Evolutionary conservation across 30 jellyfish, hydroid and myxozoan genomes (phyloP), one percentile per base, ranked within the genome.

Genomic region (Turritopsis dohrnii): DNA sequence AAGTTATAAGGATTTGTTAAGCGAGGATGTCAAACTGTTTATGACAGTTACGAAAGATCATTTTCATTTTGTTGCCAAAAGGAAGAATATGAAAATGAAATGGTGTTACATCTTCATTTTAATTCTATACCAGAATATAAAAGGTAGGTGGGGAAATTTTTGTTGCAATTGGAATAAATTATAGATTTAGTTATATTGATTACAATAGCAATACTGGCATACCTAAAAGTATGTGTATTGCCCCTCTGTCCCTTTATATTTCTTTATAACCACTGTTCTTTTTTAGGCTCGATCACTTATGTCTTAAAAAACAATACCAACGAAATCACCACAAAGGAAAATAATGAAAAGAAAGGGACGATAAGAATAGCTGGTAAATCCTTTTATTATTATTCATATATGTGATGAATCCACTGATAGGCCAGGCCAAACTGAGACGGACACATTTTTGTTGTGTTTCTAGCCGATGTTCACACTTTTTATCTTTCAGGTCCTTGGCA

Each of bases 401-500:
- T 16, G 23, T 72, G 27, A 19, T 18, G 81, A 72, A 19, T 28
- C 17, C 23, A 19, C 17, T 76, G 13, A 20, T 26, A 16, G 21
- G 18, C 29, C 18, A 25, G 20, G 18, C 16, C 16, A 76, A 76
- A 25, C 18, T 76, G 20, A 19, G 29, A 28, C 17, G 16, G 22
- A 76, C 18, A 19, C 29, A 18, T 76, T 29, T n/a, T n/a, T 22
- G 54, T 17, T 25, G 21, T 17, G 84, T 72, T 72, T 72, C 41
- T 18, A 60, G 21, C 79, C 22, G 29, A 18, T 16, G 19, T 30
- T 79, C 16, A 30, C 53, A 0, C 28, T 19, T 18, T 1, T 18
- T 29, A 18, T 18, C 53, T 54, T 9, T 7, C 81, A 88, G 98
- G 98, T 71, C 98, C 98, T 7, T 93, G 98, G 98, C 91, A 81